A percentile compares a stretch with the other conserved stretches of the same genome.
Evolutionary conservation across 2,113 vertebrate species (phyloP).

Genomic region (Hipposideros armiger): DNA sequence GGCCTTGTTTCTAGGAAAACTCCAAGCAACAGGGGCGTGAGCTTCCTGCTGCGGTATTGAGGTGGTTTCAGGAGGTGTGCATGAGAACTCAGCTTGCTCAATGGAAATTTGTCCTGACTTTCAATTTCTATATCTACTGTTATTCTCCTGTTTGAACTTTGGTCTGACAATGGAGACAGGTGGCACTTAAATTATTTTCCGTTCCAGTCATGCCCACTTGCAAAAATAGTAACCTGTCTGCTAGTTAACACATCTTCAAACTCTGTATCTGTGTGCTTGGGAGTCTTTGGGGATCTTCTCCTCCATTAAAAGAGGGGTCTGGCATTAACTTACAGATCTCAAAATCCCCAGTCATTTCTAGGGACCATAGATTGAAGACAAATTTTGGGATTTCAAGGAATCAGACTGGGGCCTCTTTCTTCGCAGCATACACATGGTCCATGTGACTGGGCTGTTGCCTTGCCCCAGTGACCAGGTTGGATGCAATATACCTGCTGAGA

Average conservation of each 20-base stretch:
- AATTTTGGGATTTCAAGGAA: not conserved
- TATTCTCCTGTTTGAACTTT: not conserved
- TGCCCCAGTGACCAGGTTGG: not conserved
- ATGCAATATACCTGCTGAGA: not conserved
- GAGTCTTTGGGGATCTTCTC: not conserved
- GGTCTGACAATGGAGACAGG: not conserved
- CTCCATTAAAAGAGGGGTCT: not conserved
- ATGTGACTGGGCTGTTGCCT: not conserved
- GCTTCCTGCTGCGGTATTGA: rapidly evolving
- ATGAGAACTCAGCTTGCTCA: not conserved
- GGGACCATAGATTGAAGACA: not conserved
- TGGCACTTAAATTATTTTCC: not conserved
- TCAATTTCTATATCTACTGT: not conserved
- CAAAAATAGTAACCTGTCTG: not conserved
- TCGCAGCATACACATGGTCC: not conserved
- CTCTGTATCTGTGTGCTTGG: not conserved
- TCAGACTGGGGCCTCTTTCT: not conserved
- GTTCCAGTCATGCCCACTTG: not conserved
- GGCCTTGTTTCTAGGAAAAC: not conserved
- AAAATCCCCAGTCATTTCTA: not conserved
- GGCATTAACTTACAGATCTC: not conserved
- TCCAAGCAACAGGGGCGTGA: rapidly evolving
- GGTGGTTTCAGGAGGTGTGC: not conserved
- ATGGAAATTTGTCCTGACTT: not conserved
- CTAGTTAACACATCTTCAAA: not conserved